Percentiles rank a stretch among this genome's conserved stretches.
Evolutionary conservation across 1,140 invertebrate genomes (phyloP).

Genomic region (Meloidogyne floridensis): DNA sequence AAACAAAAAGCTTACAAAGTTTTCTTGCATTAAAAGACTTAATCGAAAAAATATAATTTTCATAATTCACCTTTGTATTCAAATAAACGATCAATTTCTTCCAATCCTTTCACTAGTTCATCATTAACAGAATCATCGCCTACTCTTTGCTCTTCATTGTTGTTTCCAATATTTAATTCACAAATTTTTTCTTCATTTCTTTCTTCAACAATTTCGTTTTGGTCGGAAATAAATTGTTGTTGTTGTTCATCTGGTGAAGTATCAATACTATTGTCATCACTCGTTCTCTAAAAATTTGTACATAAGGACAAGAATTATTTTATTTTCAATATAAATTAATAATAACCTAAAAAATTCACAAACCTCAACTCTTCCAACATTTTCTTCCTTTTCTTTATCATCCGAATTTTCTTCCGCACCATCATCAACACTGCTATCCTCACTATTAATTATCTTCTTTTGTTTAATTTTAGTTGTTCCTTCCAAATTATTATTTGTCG

Average conservation of each 20-base stretch:
- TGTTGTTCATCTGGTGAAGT: background rate
- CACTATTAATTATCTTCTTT: background rate
- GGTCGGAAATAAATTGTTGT: background rate
- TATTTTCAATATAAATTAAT: too few relatives aligned
- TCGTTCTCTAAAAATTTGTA: background rate
- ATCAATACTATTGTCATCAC: background rate
- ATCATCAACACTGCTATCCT: background rate
- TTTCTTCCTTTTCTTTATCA: background rate
- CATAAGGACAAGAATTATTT: too few relatives aligned
- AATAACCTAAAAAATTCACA: background rate
- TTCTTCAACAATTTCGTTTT: background rate
- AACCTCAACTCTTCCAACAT: background rate
- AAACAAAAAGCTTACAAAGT: too few relatives aligned
- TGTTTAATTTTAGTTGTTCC: background rate
- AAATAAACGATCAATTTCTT: background rate
- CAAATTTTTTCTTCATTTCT: background rate
- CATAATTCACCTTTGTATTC: background rate
- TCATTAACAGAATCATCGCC: background rate
- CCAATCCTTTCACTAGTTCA: background rate
- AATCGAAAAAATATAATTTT: too few relatives aligned
- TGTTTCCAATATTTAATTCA: background rate
- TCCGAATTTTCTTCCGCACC: background rate
- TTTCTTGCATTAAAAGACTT: too few relatives aligned
- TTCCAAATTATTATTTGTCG: background rate
- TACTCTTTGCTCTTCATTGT: background rate